phyloP scores from a whole-genome alignment of 2,888 invertebrate species.

The Ochropleura leucogaster region DNA sequence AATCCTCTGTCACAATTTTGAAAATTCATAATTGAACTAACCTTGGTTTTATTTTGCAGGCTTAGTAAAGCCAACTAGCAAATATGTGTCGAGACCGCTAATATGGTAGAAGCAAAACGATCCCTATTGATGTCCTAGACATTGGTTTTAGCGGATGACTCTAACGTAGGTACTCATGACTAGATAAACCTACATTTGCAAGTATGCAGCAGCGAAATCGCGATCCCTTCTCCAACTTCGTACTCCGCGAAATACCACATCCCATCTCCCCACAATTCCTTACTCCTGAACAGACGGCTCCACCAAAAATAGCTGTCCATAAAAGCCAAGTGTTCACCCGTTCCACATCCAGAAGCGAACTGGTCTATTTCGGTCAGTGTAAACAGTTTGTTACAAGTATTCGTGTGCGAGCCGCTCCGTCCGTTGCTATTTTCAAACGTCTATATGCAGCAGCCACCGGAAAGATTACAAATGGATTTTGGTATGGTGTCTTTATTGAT shows the following conservation, averaged over 20 bases:
- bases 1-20: not conserved
- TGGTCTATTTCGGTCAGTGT: constrained; percentile 79
- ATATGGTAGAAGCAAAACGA: not conserved
- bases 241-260: constrained; percentile 41
- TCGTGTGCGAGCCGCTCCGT: constrained; percentile 77
- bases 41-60: no score
- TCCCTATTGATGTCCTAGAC: not conserved
- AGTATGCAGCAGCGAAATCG: not conserved
- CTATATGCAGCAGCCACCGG: constrained; percentile 85
- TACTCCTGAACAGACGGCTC: constrained; percentile 46
- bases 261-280: constrained; percentile 35
- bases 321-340: constrained; percentile 81
- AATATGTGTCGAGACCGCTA: not conserved
- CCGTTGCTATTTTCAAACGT: constrained; percentile 82
- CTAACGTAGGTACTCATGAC: not conserved
- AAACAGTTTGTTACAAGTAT: constrained; percentile 78
- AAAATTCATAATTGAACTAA: not conserved
- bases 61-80: no score
- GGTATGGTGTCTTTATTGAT: constrained; percentile 66
- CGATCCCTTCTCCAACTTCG: not conserved
- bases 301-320: constrained; percentile 78
- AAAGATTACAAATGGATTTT: constrained; percentile 76
- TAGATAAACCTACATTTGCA: not conserved
- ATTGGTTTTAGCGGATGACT: not conserved
- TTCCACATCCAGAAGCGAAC: constrained; percentile 82